Percentiles rank a stretch among this genome's conserved stretches.
phyloP scores from a whole-genome alignment of 2,113 vertebrate species.

The Hippocampus comes region DNA sequence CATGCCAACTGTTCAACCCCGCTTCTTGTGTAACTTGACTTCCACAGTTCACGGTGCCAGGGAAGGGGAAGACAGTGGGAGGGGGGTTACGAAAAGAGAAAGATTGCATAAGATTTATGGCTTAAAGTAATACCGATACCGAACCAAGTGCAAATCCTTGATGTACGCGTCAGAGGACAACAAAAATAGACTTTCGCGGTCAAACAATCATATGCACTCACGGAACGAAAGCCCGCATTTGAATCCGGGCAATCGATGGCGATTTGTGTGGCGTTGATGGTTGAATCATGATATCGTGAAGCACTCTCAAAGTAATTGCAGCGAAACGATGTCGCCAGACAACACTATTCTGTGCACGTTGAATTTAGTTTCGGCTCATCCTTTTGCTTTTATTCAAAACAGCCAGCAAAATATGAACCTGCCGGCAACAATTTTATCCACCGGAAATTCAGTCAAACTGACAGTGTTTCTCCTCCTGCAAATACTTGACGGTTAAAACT shows the following conservation, averaged over 20 bases:
- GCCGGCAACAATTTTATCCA: too few species aligned
- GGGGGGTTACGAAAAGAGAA: constrained; percentile 1
- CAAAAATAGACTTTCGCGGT: constrained; percentile 5
- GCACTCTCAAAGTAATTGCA: not conserved
- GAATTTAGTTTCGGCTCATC: too few species aligned
- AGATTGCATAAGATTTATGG: constrained; percentile 63
- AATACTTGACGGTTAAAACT: not conserved
- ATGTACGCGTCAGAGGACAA: constrained; percentile 38
- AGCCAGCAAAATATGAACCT: too few species aligned
- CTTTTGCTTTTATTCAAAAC: too few species aligned
- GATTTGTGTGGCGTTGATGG: not conserved
- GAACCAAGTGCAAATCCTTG: constrained; percentile 44
- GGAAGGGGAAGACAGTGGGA: constrained; percentile 19
- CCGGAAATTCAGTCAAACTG: not conserved
- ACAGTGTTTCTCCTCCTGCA: not conserved
- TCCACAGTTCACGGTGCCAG: constrained; percentile 44
- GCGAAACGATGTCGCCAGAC: too few species aligned
- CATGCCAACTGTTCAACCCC: constrained; percentile 62
- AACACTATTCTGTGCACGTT: too few species aligned
- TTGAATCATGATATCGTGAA: not conserved
- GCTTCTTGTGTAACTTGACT: constrained; percentile 64
- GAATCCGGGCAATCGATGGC: not conserved
- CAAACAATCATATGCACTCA: constrained; percentile 6
- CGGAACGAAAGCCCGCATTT: not conserved
- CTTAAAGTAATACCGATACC: constrained; percentile 59